Percentiles rank a stretch among this genome's conserved stretches.
Conservation (phyloP, 2,888 invertebrate species). For the Neoscelio sp. region DNA sequence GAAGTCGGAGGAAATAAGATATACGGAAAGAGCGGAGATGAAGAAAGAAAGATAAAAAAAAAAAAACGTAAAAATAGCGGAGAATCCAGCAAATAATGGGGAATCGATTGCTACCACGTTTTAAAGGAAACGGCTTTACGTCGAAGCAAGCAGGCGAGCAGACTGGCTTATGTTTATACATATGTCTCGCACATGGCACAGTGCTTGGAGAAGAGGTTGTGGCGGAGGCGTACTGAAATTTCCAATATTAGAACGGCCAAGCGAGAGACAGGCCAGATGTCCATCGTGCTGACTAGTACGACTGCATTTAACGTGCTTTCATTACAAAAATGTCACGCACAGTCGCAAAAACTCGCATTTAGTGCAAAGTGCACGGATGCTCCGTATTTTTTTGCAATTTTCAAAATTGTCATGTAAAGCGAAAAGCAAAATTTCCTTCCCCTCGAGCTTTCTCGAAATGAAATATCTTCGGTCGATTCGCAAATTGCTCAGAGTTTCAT, state of each 20-base stretch:
- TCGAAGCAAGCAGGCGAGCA: conserved; percentile 70
- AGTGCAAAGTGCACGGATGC: conserved; percentile 34
- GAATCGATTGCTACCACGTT: conserved; percentile 75
- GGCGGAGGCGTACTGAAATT: conserved; percentile 79
- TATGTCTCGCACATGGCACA: conserved; percentile 81
- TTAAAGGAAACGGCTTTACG: conserved; percentile 74
- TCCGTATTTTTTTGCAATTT: conserved; percentile 17
- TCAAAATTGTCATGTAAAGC: too few relatives aligned
- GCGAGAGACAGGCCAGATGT: conserved; percentile 79
- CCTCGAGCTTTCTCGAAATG: conserved; percentile 27
- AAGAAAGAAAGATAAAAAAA: conserved; percentile 8
- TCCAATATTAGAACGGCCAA: conserved; percentile 82
- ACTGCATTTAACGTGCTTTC: conserved; percentile 80
- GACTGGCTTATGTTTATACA: conserved; percentile 81
- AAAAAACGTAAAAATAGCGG: conserved; percentile 55
- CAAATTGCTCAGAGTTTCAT: too few relatives aligned
- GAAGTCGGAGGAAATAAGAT: conserved; percentile 22
- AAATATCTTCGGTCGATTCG: too few relatives aligned
- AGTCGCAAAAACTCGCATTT: conserved; percentile 70
- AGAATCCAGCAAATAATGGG: conserved; percentile 68
- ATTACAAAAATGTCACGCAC: conserved; percentile 83
- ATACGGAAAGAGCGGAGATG: conserved; percentile 10
- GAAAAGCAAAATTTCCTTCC: too few relatives aligned
- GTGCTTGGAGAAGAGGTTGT: conserved; percentile 70
- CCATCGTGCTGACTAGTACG: conserved; percentile 68